Evolutionary conservation across 2,888 invertebrate genomes (phyloP), one percentile per base, ranked within the genome.

Genomic region (Drosophila maculinotata): DNA sequence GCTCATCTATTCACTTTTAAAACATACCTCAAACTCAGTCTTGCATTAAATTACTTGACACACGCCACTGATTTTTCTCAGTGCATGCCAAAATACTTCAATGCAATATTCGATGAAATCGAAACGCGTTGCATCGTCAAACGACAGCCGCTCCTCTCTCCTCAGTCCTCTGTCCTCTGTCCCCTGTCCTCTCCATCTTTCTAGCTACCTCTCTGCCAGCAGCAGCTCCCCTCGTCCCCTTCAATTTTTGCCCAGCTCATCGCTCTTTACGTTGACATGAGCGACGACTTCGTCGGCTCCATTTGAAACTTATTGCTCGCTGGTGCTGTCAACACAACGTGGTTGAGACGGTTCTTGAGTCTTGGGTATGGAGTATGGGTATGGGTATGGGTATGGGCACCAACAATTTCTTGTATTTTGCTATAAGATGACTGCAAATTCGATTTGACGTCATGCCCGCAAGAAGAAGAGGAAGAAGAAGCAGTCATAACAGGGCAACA

Each of bases 221-320:
- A n/a, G 7, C 12, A 6, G n/a, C 23, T 47, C 20, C 45, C 10
- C n/a, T 41, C 30, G 12, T 20, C 28, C 26, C 4, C 3, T 25
- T 42, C 9, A 10, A 12, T 33, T 42, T 26, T 26, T 28, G 35
- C n/a, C 14, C 38, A 56, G 35, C 74, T 74, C 74, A 74, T 74
- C 69, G 75, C 38, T 71, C 71, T 72, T 63, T 45, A 56, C 38
- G 49, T 76, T 80, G 80, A 80, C 85, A 73, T 68, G 68, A 69
- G 69, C 42, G 72, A 75, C 59, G 79, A 79, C 58, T 81, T 44
- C 49, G 77, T 72, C 80, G 86, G 80, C 63, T 67, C 63, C 70
- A 79, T 80, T 80, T 74, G 86, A 80, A 86, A 86, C 80, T 85
- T 83, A 80, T 82, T 83, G 80, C 80, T 76, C 81, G 86, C 59